Percentiles rank a stretch among this genome's conserved stretches.
These are phyloP conservation scores for Spialia ferax DNA, from an alignment of 2,888 invertebrate genomes.

Conservation along the genomic window DNA sequence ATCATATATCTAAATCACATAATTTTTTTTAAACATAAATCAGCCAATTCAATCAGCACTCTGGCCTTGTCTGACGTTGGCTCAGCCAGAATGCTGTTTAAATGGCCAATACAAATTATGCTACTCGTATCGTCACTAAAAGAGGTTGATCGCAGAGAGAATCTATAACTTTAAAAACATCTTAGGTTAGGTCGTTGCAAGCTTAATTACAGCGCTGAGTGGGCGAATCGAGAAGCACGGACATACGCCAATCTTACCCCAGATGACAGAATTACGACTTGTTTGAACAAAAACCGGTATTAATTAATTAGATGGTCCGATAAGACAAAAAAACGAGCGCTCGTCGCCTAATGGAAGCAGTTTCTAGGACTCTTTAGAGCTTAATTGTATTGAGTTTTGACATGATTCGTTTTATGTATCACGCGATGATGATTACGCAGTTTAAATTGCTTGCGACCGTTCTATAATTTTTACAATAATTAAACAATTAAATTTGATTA, in stretches of 20 bases:
- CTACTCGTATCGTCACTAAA: neutral
- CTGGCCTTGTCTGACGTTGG: conserved; percentile 8
- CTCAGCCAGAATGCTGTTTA: conserved; percentile 8
- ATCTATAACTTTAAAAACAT: too few relatives aligned
- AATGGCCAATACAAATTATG: neutral
- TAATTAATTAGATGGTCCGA: conserved; percentile 81
- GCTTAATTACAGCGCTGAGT: conserved; percentile 76
- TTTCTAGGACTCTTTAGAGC: conserved; percentile 55
- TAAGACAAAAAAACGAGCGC: conserved; percentile 67
- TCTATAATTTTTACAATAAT: too few relatives aligned
- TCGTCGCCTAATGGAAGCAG: conserved; percentile 63
- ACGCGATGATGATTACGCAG: conserved; percentile 36
- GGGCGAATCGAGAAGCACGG: conserved; percentile 61
- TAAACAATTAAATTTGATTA: too few relatives aligned
- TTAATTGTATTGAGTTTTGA: conserved; percentile 70
- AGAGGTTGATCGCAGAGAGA: neutral
- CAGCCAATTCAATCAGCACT: neutral
- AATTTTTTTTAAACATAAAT: neutral
- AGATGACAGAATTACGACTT: conserved; percentile 77
- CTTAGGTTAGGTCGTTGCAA: conserved; percentile 58
- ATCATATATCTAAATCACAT: too few relatives aligned
- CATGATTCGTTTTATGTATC: conserved; percentile 53
- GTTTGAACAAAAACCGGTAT: conserved; percentile 78
- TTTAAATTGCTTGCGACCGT: conserved; percentile 23
- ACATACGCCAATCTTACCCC: conserved; percentile 65